Percentiles rank a stretch among this genome's conserved stretches.
Evolutionary conservation across 2,113 vertebrate species (phyloP).

Genomic region (Ctenomys sociabilis): DNA sequence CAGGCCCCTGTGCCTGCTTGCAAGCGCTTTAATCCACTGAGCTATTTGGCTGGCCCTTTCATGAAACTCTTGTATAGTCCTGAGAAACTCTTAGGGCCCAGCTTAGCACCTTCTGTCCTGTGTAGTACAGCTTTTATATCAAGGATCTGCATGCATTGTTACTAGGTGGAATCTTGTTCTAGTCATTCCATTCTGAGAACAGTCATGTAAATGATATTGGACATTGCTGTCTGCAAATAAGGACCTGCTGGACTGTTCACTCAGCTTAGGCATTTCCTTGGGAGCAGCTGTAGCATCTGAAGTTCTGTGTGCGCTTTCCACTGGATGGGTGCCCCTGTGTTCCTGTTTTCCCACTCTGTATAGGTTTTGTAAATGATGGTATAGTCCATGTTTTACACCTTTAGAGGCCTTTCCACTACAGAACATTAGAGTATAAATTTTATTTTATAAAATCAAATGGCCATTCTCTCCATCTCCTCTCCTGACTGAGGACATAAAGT

Average conservation of each 20-base stretch:
- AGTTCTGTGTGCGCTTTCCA: not conserved
- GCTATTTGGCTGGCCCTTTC: no score
- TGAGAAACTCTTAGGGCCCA: not conserved
- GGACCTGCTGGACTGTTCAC: not conserved
- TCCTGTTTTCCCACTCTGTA: not conserved
- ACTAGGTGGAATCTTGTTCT: not conserved
- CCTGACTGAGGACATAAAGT: not conserved
- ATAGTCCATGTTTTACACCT: not conserved
- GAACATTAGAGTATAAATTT: not conserved
- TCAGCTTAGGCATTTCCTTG: not conserved
- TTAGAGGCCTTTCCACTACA: not conserved
- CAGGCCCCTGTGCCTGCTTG: no score
- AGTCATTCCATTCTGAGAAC: not conserved
- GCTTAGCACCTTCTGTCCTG: not conserved
- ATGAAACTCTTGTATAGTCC: not conserved
- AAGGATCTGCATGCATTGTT: not conserved
- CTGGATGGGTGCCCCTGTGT: not conserved
- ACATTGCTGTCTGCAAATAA: not conserved
- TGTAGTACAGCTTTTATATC: not conserved
- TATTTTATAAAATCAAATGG: not conserved
- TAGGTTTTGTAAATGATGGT: not conserved
- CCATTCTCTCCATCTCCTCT: not conserved
- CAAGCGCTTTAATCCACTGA: no score
- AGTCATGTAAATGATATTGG: not conserved
- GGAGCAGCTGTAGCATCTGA: not conserved